Percentiles rank a stretch among this genome's conserved stretches.
These are phyloP conservation scores for Monodelphis domestica DNA, from an alignment of 2,797 vertebrate genomes.

Conservation along the genomic window DNA sequence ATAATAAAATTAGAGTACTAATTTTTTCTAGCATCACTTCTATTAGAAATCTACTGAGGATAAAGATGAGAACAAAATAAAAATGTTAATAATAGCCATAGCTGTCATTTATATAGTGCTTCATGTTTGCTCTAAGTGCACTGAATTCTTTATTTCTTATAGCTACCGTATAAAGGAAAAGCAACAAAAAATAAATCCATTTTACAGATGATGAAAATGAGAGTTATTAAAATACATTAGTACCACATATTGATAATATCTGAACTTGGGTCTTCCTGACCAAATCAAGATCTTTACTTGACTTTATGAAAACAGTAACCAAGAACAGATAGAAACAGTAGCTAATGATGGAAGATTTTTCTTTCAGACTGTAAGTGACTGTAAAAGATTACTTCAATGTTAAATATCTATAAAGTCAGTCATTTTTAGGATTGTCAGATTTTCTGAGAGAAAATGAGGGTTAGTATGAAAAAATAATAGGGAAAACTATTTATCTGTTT, in stretches of 20 bases:
- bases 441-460: background rate
- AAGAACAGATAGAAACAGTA: background rate
- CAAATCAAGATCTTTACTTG: background rate
- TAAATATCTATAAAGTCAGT: background rate
- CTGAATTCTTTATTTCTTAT: background rate
- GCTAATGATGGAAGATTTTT: background rate
- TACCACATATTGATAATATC: background rate
- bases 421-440: background rate
- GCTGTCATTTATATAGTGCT: background rate
- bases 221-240: background rate
- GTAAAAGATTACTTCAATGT: background rate
- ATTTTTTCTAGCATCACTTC: background rate
- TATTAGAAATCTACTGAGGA: background rate
- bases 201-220: background rate
- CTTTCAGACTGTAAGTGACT: background rate
- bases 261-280: background rate
- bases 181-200: background rate
- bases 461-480: background rate
- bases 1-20: background rate
- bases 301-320: background rate
- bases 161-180: background rate
- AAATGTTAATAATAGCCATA: background rate
- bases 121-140: background rate
- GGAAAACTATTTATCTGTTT: background rate
- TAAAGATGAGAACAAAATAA: background rate